A percentile compares a stretch with the other conserved stretches of the same genome.
phyloP scores from a whole-genome alignment of 2,888 invertebrate species.

The Cremastobaeus sp. region DNA sequence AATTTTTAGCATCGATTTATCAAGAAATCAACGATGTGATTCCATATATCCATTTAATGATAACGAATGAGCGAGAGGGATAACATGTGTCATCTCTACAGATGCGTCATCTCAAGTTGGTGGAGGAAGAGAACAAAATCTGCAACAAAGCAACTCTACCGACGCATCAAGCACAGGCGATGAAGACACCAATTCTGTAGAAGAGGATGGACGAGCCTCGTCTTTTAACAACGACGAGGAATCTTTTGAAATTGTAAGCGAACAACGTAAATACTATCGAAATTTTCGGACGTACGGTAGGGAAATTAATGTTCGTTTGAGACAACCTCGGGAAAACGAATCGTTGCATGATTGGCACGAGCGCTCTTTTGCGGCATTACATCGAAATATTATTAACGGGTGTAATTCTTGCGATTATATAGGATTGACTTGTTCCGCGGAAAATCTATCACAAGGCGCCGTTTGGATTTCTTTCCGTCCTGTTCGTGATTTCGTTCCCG shows the following conservation, averaged over 20 bases:
- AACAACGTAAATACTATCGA: background rate
- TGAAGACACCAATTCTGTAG: too few species aligned
- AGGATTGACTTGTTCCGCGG: background rate
- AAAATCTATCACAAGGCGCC: background rate
- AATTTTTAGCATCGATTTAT: too few species aligned
- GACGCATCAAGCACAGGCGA: too few species aligned
- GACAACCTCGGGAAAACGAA: background rate
- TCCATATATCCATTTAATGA: too few species aligned
- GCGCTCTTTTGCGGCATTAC: background rate
- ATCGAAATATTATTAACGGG: background rate
- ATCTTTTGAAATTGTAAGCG: background rate
- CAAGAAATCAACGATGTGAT: too few species aligned
- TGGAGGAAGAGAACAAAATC: too few species aligned
- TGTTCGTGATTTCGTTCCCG: background rate
- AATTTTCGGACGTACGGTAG: constrained; percentile 1
- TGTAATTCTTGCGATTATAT: constrained; percentile 1
- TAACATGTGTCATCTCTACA: too few species aligned
- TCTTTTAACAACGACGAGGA: too few species aligned
- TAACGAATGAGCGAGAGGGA: too few species aligned
- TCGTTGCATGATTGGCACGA: background rate
- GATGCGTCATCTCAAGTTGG: too few species aligned
- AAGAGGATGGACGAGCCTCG: too few species aligned
- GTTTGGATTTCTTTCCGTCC: constrained; percentile 8
- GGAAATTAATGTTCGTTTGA: background rate
- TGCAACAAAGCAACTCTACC: too few species aligned